These are phyloP conservation scores for Geopemphigus sp. DNA, from an alignment of 1,140 invertebrate species.

Conservation along the genomic window DNA sequence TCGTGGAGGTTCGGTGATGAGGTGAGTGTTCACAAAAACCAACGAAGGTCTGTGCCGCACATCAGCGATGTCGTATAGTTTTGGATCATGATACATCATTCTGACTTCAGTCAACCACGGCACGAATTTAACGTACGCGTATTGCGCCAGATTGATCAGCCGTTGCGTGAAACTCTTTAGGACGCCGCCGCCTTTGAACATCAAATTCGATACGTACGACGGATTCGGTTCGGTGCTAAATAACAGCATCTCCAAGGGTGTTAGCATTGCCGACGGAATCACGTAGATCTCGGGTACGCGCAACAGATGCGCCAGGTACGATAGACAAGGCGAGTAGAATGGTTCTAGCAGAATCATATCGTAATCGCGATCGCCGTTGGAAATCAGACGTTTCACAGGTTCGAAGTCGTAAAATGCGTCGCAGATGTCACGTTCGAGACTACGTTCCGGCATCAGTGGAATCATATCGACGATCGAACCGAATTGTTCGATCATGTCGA, in stretches of 20 bases:
- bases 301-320: slow-evolving; percentile 55
- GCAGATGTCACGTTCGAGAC: slow-evolving; percentile 26
- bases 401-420: slow-evolving; percentile 19
- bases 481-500: background rate
- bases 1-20: slow-evolving; percentile 57
- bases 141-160: slow-evolving; percentile 11
- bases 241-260: slow-evolving; percentile 14
- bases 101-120: slow-evolving; percentile 2
- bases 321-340: slow-evolving; percentile 51
- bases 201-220: slow-evolving; percentile 51
- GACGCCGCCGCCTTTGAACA: slow-evolving; percentile 22
- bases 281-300: slow-evolving; percentile 56
- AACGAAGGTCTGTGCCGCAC: slow-evolving; percentile 58
- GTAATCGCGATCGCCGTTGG: slow-evolving; percentile 6
- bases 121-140: background rate
- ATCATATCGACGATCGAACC: background rate
- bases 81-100: slow-evolving; percentile 45
- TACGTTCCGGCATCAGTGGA: slow-evolving; percentile 9
- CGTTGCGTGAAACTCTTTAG: slow-evolving; percentile 46
- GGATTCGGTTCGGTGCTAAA: background rate
- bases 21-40: slow-evolving; percentile 62
- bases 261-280: slow-evolving; percentile 53
- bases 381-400: background rate
- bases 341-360: slow-evolving; percentile 52
- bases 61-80: background rate